Evolutionary conservation across 1,140 invertebrate species (phyloP), one percentile per base, ranked within the genome.

Genomic region (Campodea augens): DNA sequence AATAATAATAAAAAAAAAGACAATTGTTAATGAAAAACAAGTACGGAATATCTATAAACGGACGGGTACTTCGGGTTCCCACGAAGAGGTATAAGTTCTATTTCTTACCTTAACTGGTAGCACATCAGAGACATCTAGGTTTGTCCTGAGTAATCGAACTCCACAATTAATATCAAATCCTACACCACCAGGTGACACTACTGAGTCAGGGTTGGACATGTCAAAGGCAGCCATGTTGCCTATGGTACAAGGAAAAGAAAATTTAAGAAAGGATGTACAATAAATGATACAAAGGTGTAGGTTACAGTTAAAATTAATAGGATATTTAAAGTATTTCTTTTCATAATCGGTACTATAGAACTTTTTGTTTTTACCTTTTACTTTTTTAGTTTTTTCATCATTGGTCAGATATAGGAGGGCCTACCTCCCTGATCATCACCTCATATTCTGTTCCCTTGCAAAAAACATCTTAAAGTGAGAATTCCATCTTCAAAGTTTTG

Each of bases 211-310:
- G 70, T 99, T 75, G 57, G 75, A 69, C 65, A 92, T 82, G 64
- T 99, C 96, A 71, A 99, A 99, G 23, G 96, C 96, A 51, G 96
- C 96, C 85, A 98, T 97, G 63, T 99, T 99, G 50, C 95, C 89
- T 82, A 43, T 21, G 56, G 48, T 53, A 55, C 46, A 62, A 60
- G 51, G 49, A 43, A 39, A 54, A 43, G 38, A 10, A n/a, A 0
- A 45, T 5, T 19, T 5, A 41, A 38, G n/a, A n/a, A n/a, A n/a
- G n/a, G n/a, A n/a, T n/a, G n/a, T n/a, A n/a, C n/a, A n/a, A n/a
- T n/a, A n/a, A n/a, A n/a, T n/a, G n/a, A n/a, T n/a, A n/a, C n/a
- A n/a, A n/a, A n/a, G n/a, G n/a, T n/a, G n/a, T n/a, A n/a, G n/a
- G n/a, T n/a, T n/a, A n/a, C n/a, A n/a, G n/a, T n/a, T n/a, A n/a